Evolutionary conservation across 2,113 vertebrate genomes (phyloP).

Genomic region (Cettia cetti): DNA sequence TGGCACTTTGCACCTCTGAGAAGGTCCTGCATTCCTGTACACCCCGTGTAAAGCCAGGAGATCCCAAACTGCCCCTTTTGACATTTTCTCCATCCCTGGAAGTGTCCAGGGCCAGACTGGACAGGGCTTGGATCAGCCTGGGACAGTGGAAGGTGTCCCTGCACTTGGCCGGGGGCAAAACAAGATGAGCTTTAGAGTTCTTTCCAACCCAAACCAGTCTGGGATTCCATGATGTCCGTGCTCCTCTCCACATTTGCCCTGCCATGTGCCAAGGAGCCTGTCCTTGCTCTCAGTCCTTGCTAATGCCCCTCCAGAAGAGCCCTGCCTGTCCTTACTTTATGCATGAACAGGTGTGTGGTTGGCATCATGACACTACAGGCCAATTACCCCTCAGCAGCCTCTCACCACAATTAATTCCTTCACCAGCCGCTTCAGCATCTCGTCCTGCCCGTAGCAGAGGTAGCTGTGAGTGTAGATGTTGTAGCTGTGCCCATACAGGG

Average conservation of each 20-base stretch:
- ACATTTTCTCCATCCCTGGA: background rate
- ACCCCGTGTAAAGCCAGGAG: background rate
- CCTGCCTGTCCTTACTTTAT: background rate
- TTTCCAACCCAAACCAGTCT: background rate
- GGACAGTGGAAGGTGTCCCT: background rate
- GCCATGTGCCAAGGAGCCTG: background rate
- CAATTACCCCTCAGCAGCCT: background rate
- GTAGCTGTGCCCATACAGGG: conserved; percentile 71
- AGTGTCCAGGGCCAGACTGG: background rate
- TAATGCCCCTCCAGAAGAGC: background rate
- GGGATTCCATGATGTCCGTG: background rate
- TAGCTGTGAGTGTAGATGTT: conserved; percentile 78
- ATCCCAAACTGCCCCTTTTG: background rate
- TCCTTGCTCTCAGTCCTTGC: background rate
- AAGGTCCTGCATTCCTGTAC: background rate
- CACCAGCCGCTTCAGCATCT: conserved; percentile 63
- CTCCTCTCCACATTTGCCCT: background rate
- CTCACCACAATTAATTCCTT: conserved; percentile 64
- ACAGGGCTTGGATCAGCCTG: background rate
- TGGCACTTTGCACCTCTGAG: background rate
- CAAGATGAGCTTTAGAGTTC: background rate
- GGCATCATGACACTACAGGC: background rate
- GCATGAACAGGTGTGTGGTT: background rate
- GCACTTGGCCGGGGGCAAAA: background rate
- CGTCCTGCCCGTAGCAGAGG: conserved; percentile 77